Conservation (phyloP, 2,797 vertebrate species). For the Salmo trutta region DNA sequence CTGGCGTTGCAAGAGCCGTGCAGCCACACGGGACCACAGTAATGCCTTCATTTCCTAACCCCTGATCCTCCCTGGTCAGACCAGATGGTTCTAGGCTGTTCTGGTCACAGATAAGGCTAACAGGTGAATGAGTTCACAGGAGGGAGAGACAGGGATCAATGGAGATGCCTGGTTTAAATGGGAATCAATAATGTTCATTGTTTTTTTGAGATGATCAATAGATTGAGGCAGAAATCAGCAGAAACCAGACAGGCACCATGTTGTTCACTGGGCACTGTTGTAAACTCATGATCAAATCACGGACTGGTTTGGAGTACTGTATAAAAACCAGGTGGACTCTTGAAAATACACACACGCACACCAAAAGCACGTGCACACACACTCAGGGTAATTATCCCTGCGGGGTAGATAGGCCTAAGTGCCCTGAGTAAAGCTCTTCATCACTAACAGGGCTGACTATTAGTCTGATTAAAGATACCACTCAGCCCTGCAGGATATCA, state of each 20-base stretch:
- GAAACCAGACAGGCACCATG: slow-evolving; percentile 38
- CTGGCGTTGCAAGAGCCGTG: too few relatives aligned
- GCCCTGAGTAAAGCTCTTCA: slow-evolving; percentile 41
- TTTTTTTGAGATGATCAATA: slow-evolving; percentile 38
- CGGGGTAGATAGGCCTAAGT: slow-evolving; percentile 10
- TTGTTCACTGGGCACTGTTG: too few relatives aligned
- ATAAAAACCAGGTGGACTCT: too few relatives aligned
- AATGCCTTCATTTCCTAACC: slow-evolving; percentile 5
- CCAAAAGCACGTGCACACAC: not conserved
- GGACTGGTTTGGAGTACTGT: too few relatives aligned
- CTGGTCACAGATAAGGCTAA: slow-evolving; percentile 15
- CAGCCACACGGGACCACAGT: not conserved
- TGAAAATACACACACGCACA: not conserved
- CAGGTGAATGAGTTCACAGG: slow-evolving; percentile 28
- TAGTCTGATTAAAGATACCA: slow-evolving; percentile 33
- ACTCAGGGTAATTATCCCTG: slow-evolving; percentile 5
- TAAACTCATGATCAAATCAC: too few relatives aligned
- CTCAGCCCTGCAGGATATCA: slow-evolving; percentile 10
- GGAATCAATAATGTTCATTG: slow-evolving; percentile 40
- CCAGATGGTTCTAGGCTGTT: slow-evolving; percentile 26
- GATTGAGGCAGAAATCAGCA: slow-evolving; percentile 23
- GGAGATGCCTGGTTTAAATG: slow-evolving; percentile 32
- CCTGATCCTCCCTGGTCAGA: slow-evolving; percentile 1
- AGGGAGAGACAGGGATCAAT: slow-evolving; percentile 63
- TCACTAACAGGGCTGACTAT: slow-evolving; percentile 24